A percentile compares a stretch with the other conserved stretches of the same genome.
Conservation (phyloP, 1,140 invertebrate genomes). For the Marisa cornuarietis region DNA sequence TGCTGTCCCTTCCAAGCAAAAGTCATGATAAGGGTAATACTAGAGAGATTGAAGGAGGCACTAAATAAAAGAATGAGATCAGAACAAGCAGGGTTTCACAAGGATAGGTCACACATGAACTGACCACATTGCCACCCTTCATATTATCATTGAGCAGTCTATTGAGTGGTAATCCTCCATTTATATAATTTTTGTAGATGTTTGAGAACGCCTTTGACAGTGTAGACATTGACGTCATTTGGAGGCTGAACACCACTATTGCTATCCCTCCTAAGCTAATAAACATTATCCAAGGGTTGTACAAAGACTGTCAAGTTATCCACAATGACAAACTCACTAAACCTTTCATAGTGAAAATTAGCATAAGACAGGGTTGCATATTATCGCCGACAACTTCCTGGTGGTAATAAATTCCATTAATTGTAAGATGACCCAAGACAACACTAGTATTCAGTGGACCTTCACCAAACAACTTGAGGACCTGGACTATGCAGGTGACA, state of each 20-base stretch:
- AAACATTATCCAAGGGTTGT: slow-evolving; percentile 32
- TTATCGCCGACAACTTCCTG: too few relatives aligned
- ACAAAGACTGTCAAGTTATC: slow-evolving; percentile 32
- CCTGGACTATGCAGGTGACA: slow-evolving; percentile 26
- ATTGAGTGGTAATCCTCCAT: slow-evolving; percentile 44
- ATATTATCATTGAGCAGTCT: slow-evolving; percentile 46
- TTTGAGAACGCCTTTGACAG: slow-evolving; percentile 53
- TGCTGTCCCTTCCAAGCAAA: slow-evolving; percentile 42
- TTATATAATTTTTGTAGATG: slow-evolving; percentile 46
- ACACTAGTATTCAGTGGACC: too few relatives aligned
- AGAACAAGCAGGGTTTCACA: slow-evolving; percentile 29
- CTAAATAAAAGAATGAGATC: slow-evolving; percentile 23
- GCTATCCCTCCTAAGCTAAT: slow-evolving; percentile 35
- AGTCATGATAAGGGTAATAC: slow-evolving; percentile 23
- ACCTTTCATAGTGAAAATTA: slow-evolving; percentile 32
- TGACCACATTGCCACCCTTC: slow-evolving; percentile 37
- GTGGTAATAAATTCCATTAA: slow-evolving; percentile 30
- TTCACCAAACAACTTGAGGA: too few relatives aligned
- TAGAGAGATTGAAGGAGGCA: slow-evolving; percentile 25
- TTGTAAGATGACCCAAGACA: slow-evolving; percentile 13
- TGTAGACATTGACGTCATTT: slow-evolving; percentile 39
- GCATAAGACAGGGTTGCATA: slow-evolving; percentile 33
- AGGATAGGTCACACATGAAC: slow-evolving; percentile 33
- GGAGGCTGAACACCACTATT: slow-evolving; percentile 38
- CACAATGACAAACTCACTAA: slow-evolving; percentile 31